Base-by-base conservation (phyloP, 1,140 invertebrate genomes). In the Branchinecta lindahli region DNA sequence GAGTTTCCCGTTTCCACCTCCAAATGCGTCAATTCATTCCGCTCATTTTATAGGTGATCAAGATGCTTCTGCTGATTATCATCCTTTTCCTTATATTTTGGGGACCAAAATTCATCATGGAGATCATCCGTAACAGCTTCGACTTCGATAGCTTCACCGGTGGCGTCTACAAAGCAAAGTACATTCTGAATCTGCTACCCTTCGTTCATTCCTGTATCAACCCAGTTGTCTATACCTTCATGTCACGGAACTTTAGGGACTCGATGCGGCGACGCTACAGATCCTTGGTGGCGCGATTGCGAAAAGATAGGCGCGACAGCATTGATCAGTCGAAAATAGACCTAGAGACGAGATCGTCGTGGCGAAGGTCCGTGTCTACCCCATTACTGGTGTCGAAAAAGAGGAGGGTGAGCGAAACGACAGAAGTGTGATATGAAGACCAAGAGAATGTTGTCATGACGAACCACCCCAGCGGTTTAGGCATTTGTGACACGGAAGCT, bases 201-300 rank as follows among this genome's bases (percentile, higher is more conserved):
- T 77, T 75, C 65, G 69, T 76, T 12, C 77, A 77, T 68, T 74
- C 75, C n/a, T 79, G 78, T 68, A 70, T 81, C 18, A 82, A 82
- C 74, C 81, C 81, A 7, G 73, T 82, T 72, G 78, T 82, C 67
- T 82, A 82, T 72, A 77, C 79, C 8, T 78, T 81, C 70, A 82
- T 82, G 81, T 81, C 80, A 8, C 78, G 75, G 67, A 81, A 80
- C 47, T 81, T 82, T 70, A 72, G 79, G 1, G 71, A 75, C 4
- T 78, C 79, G 71, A 75, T 81, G 73, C 71, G 74, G 47, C 70
- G 73, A 15, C 52, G 66, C 20, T 69, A 66, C 0, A 8, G 18
- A 61, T 61, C 12, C 6, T 6, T 61, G 6, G 18, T 61, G 52
- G 52, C 12, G 12, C 52, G 52, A 15, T 61, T 61, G 18, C 52